Percentiles rank a stretch among this genome's conserved stretches.
Conservation (phyloP, 1,140 invertebrate genomes). For the Euschistus heros region DNA sequence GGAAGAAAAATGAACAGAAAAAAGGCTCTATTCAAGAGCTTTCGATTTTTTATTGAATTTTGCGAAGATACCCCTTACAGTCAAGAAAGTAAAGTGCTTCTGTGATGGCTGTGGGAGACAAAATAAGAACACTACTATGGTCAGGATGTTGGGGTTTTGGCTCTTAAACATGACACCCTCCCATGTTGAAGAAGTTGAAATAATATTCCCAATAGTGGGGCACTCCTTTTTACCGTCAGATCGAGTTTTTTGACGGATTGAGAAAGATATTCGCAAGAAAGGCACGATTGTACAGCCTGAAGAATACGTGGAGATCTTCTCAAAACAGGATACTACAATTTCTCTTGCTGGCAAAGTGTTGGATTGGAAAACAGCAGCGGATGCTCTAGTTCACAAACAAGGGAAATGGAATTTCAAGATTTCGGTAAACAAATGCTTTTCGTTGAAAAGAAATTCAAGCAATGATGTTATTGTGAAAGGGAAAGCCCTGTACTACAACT, state of each 20-base stretch:
- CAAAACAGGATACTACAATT: slow-evolving; percentile 21
- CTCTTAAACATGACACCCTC: slow-evolving; percentile 21
- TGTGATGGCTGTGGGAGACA: slow-evolving; percentile 31
- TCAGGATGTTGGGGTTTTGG: slow-evolving; percentile 28
- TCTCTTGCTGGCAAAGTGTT: background rate
- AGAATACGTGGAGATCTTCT: slow-evolving; percentile 30
- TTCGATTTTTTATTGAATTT: too few species aligned
- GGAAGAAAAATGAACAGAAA: slow-evolving; percentile 30
- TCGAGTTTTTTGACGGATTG: slow-evolving; percentile 31
- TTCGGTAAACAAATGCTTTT: slow-evolving; percentile 17
- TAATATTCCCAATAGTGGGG: too few species aligned
- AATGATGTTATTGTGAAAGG: slow-evolving; percentile 15
- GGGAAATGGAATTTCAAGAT: slow-evolving; percentile 21
- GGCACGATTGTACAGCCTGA: too few species aligned
- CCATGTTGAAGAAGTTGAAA: slow-evolving; percentile 28
- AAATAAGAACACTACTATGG: slow-evolving; percentile 34
- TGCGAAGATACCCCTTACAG: too few species aligned
- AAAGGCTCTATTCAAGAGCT: slow-evolving; percentile 33
- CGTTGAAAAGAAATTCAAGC: background rate
- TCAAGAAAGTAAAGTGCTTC: slow-evolving; percentile 27
- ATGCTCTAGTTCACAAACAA: background rate
- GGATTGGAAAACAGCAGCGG: background rate
- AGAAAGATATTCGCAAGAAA: too few species aligned
- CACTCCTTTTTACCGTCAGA: slow-evolving; percentile 32
- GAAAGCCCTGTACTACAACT: too few species aligned